Percentiles rank a stretch among this genome's conserved stretches.
These are phyloP conservation scores for Bolinopsis microptera DNA, from an alignment of 37 sponge, comb jelly and placozoan genomes.

Conservation along the genomic window DNA sequence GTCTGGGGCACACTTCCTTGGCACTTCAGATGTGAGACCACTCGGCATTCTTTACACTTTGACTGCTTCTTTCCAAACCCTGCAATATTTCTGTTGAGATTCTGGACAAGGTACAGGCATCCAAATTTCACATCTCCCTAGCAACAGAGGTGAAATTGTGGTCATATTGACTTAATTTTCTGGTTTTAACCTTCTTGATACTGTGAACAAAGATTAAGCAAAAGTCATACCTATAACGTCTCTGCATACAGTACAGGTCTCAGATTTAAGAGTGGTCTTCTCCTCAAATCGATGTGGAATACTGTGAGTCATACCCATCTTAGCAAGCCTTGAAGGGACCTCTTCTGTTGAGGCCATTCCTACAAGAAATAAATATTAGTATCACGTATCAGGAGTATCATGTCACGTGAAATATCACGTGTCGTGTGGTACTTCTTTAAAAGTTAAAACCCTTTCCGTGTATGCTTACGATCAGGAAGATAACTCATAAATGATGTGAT, in stretches of 20 bases:
- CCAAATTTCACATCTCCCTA: too few relatives aligned
- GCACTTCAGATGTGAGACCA: conserved; percentile 9
- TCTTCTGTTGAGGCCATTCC: conserved; percentile 13
- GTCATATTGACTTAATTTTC: too few relatives aligned
- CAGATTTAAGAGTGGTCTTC: conserved; percentile 6
- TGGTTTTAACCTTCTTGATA: too few relatives aligned
- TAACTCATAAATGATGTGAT: too few relatives aligned
- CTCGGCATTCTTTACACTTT: background rate
- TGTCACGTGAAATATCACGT: too few relatives aligned
- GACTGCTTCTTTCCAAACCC: conserved; percentile 28
- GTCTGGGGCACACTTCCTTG: conserved; percentile 20
- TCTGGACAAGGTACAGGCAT: too few relatives aligned
- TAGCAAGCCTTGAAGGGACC: background rate
- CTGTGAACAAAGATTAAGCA: too few relatives aligned
- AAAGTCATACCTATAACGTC: background rate
- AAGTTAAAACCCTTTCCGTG: too few relatives aligned
- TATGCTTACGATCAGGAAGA: too few relatives aligned
- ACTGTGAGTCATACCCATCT: conserved; percentile 35
- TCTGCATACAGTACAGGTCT: background rate
- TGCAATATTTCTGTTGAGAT: background rate
- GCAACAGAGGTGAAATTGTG: too few relatives aligned
- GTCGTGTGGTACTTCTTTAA: too few relatives aligned
- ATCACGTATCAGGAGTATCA: too few relatives aligned
- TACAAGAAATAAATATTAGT: background rate
- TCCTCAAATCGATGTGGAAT: conserved; percentile 30